Evolutionary conservation across 2,888 invertebrate species (phyloP).

Genomic region (Mesorhabditis spiculigera): DNA sequence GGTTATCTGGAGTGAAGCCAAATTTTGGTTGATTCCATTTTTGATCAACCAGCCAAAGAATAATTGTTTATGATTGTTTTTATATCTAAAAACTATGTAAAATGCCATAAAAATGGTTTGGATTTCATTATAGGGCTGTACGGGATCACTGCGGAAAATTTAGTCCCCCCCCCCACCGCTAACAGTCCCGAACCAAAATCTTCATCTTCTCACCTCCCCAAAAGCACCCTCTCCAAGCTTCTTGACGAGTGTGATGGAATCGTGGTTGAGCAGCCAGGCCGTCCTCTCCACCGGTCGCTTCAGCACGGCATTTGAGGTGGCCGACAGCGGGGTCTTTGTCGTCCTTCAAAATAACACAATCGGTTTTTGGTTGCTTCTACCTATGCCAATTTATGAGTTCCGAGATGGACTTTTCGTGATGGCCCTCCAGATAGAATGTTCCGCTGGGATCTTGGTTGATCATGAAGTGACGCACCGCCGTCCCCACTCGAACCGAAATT

Average conservation of each 20-base stretch:
- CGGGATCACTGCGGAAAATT: too few relatives aligned
- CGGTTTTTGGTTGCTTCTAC: constrained; percentile 13
- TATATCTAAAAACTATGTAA: too few relatives aligned
- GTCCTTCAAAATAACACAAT: constrained; percentile 12
- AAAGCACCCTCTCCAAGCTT: constrained; percentile 52
- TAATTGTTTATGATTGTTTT: too few relatives aligned
- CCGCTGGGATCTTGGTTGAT: constrained; percentile 23
- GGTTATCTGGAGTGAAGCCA: too few relatives aligned
- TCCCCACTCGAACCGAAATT: constrained; percentile 27
- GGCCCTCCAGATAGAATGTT: constrained; percentile 26
- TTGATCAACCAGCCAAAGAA: too few relatives aligned
- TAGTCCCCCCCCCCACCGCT: too few relatives aligned
- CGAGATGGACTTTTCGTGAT: constrained; percentile 34
- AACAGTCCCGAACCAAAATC: background rate
- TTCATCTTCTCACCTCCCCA: constrained; percentile 33
- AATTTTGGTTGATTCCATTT: too few relatives aligned
- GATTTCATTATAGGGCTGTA: too few relatives aligned
- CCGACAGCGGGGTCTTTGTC: constrained; percentile 30
- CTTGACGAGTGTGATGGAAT: constrained; percentile 35
- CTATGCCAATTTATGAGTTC: constrained; percentile 42
- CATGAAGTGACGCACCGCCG: constrained; percentile 34
- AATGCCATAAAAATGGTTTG: too few relatives aligned
- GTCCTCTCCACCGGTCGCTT: constrained; percentile 26
- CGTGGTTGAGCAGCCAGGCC: constrained; percentile 45
- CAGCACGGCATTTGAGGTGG: constrained; percentile 22